Percentiles rank a stretch among this genome's conserved stretches.
Evolutionary conservation across 2,113 vertebrate species (phyloP).

Genomic region (Tupaia chinensis): DNA sequence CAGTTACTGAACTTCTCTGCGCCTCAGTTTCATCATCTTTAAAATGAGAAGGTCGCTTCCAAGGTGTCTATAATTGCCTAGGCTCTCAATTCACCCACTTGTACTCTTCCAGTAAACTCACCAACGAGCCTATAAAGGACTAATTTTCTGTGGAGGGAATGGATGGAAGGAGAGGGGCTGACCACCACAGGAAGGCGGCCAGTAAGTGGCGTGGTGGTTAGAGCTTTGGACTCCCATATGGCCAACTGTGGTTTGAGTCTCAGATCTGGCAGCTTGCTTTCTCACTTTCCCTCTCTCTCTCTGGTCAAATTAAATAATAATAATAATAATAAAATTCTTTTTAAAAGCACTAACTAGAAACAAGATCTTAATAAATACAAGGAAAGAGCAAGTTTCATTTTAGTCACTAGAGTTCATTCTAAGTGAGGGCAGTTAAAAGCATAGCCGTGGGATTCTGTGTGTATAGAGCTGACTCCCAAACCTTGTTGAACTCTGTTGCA

Average conservation of each 20-base stretch:
- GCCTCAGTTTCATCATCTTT: not conserved
- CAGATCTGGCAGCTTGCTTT: too few species aligned
- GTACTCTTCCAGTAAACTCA: not conserved
- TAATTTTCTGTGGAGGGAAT: not conserved
- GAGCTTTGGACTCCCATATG: too few species aligned
- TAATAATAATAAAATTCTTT: too few species aligned
- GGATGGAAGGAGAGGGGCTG: not conserved
- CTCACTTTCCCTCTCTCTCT: too few species aligned
- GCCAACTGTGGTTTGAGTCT: too few species aligned
- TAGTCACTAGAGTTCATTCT: constrained; percentile 58
- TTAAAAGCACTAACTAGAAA: constrained; percentile 89
- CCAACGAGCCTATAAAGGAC: not conserved
- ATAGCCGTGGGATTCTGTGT: not conserved
- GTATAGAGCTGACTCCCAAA: not conserved
- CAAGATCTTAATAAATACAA: constrained; percentile 72
- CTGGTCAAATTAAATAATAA: too few species aligned
- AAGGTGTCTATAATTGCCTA: not conserved
- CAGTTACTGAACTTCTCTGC: not conserved
- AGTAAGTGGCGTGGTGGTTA: too few species aligned
- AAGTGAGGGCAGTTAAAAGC: constrained; percentile 21
- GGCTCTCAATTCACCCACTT: not conserved
- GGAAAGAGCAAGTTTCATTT: constrained; percentile 65
- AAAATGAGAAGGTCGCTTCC: not conserved
- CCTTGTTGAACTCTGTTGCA: not conserved
- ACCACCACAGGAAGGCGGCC: too few species aligned